These are phyloP conservation scores for Xenentodon cancila DNA, from an alignment of 2,797 vertebrate genomes.

Conservation along the genomic window DNA sequence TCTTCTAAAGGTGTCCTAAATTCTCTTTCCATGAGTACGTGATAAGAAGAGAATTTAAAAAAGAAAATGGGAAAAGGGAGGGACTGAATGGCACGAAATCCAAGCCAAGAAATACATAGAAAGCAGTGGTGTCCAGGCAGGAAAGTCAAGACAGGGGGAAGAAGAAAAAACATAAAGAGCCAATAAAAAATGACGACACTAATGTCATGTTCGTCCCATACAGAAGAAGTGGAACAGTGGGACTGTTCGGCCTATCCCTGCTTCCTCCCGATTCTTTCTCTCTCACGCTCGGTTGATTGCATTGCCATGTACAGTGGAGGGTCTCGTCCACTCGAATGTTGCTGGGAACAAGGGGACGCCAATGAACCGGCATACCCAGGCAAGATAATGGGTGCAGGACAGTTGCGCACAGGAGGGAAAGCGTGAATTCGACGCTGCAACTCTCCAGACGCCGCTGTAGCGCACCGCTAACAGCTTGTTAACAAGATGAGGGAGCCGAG, in stretches of 20 bases:
- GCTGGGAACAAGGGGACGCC: slow-evolving; percentile 30
- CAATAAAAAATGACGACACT: background rate
- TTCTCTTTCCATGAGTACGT: slow-evolving; percentile 43
- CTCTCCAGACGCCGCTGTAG: slow-evolving; percentile 38
- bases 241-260: slow-evolving; percentile 8
- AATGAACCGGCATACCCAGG: slow-evolving; percentile 34
- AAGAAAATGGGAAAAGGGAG: slow-evolving; percentile 46
- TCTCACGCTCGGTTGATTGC: slow-evolving; percentile 50
- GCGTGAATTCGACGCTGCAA: slow-evolving; percentile 21
- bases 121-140: slow-evolving; percentile 43
- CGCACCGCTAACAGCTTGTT: slow-evolving; percentile 46
- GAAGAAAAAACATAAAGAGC: slow-evolving; percentile 16
- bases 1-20: slow-evolving; percentile 59
- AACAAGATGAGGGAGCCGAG: slow-evolving; percentile 43
- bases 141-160: slow-evolving; percentile 24
- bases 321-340: slow-evolving; percentile 55
- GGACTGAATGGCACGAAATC: slow-evolving; percentile 44
- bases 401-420: background rate
- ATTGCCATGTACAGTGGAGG: slow-evolving; percentile 35
- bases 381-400: slow-evolving; percentile 19
- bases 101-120: slow-evolving; percentile 56
- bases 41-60: slow-evolving; percentile 55
- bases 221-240: slow-evolving; percentile 25
- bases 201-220: slow-evolving; percentile 9
- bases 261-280: slow-evolving; percentile 22